Evolutionary conservation across 64 coral and sea anemone genomes (phyloP), one percentile per base, ranked within the genome.

Genomic region (Montipora sp.): DNA sequence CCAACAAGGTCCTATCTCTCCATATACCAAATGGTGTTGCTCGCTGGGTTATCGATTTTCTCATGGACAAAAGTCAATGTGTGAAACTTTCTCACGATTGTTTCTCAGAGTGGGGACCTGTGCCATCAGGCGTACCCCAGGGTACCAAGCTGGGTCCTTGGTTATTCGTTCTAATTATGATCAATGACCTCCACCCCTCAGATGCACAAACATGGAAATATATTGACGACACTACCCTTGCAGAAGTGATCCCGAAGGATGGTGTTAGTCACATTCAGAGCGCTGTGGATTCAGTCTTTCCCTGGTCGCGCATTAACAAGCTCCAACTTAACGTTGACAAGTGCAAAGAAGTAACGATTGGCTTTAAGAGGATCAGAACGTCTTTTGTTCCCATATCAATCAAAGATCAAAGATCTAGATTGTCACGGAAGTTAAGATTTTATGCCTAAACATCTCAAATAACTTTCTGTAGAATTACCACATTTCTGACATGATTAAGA

Each of bases 21-120:
- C 87, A 47, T 78, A 89, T 89, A 75, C 90, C 90, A 84, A 68
- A 70, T 92, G 80, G 90, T 84, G 90, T 84, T 92, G 80, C 80
- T 74, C 80, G 75, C 48, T 89, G 87, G 87, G 87, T 89, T 83
- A 83, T 73, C 46, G 63, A 90, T 80, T 90, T 90, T 57, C 48
- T 92, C 58, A 84, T 73, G 51, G 51, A 55, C 51, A 74, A 75
- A 93, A 81, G 87, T 81, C 86, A 93, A 59, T 79, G 74, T 59
- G 83, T 93, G 83, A 93, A 93, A 87, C 75, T 93, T 65, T 93
- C 91, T 83, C 55, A 87, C 63, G 70, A 93, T 21, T 93, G 91
- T 92, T 93, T 93, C 83, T 93, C 83, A 79, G 83, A 93, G 83
- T 93, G 90, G 91, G 91, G 83, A 86, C 82, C 55, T 73, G 81